Evolutionary conservation across 2,797 vertebrate genomes (phyloP).

Genomic region (Sphaeramia orbicularis): DNA sequence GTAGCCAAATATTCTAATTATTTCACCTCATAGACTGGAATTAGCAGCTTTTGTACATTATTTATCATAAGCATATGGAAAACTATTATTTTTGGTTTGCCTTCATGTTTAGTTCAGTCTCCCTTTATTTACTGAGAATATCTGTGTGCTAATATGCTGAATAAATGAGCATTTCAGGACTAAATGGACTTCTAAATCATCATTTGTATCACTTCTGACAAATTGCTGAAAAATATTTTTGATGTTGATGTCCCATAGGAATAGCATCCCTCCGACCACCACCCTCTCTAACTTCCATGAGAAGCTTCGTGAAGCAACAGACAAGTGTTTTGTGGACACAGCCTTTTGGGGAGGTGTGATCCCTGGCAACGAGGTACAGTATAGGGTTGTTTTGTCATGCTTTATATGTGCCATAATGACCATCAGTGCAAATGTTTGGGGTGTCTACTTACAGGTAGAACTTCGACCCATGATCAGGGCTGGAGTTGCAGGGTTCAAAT

Average conservation of each 20-base stretch:
- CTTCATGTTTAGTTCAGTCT: too few relatives aligned
- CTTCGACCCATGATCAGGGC: conserved; percentile 86
- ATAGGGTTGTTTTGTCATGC: neutral
- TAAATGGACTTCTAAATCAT: neutral
- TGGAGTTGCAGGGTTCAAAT: conserved; percentile 89
- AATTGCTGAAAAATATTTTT: neutral
- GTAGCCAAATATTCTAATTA: neutral
- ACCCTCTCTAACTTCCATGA: conserved; percentile 81
- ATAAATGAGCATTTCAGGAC: neutral
- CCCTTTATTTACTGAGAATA: too few relatives aligned
- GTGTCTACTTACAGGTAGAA: conserved; percentile 75
- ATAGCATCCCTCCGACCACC: conserved; percentile 87
- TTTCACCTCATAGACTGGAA: neutral
- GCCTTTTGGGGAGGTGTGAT: conserved; percentile 91
- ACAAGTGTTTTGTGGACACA: conserved; percentile 87
- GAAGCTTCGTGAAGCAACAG: conserved; percentile 79
- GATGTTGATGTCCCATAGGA: conserved; percentile 67
- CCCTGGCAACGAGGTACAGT: conserved; percentile 86
- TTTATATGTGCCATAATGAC: neutral
- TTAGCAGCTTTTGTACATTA: too few relatives aligned
- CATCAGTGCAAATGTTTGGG: neutral
- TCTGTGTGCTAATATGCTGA: neutral
- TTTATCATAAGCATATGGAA: too few relatives aligned
- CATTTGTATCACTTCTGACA: neutral
- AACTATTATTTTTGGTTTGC: too few relatives aligned